A percentile compares a stretch with the other conserved stretches of the same genome.
Evolutionary conservation across 1,140 invertebrate genomes (phyloP).

Genomic region (Catajapyx aquilonaris): DNA sequence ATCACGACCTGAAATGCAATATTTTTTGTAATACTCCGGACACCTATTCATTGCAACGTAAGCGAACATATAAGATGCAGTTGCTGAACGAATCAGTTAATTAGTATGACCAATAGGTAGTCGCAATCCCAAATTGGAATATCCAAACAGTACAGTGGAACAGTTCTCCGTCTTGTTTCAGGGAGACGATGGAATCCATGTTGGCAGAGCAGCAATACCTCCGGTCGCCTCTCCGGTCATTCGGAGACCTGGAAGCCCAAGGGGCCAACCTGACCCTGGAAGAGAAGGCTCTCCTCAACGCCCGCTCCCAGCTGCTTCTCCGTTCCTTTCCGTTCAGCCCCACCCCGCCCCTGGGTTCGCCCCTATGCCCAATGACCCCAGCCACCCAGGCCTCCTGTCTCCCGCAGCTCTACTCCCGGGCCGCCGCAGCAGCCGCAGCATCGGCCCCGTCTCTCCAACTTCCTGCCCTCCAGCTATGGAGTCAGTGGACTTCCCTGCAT

Average conservation of each 20-base stretch:
- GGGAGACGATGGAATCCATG: constrained; percentile 66
- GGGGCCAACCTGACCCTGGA: constrained; percentile 46
- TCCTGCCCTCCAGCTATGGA: background rate
- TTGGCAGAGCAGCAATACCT: constrained; percentile 50
- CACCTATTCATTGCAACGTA: no score
- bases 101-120: no score
- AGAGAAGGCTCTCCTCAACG: constrained; percentile 48
- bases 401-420: background rate
- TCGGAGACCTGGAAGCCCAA: constrained; percentile 42
- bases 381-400: background rate
- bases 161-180: constrained; percentile 26
- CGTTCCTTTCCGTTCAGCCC: constrained; percentile 13
- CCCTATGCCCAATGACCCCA: background rate
- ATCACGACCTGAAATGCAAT: no score
- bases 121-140: no score
- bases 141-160: no score
- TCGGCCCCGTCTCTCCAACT: background rate
- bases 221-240: constrained; percentile 45
- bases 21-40: no score
- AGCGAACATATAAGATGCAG: no score
- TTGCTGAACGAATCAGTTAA: no score
- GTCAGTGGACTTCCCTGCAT: background rate
- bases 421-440: background rate
- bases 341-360: background rate
- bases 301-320: constrained; percentile 39